Percentiles rank a stretch among this genome's conserved stretches.
These are phyloP conservation scores for Tympanuchus pallidicinctus DNA, from an alignment of 2,113 vertebrate genomes.

Conservation along the genomic window DNA sequence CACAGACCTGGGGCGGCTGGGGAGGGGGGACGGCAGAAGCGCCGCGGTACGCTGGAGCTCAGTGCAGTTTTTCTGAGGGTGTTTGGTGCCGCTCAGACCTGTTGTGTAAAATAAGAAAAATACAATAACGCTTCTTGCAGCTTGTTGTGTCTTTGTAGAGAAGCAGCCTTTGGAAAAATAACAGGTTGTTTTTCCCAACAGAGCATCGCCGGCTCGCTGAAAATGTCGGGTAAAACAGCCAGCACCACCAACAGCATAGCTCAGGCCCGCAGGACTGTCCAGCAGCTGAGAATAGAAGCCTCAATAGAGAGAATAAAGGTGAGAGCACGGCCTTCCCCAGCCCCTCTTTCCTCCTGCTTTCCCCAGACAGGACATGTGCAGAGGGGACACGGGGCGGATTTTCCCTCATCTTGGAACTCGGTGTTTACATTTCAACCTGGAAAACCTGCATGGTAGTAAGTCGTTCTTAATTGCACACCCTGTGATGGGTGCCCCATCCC, in stretches of 20 bases:
- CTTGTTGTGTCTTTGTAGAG: rapidly evolving
- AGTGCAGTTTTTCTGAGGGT: rapidly evolving
- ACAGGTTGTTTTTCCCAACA: neutral
- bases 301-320: slow-evolving; percentile 94
- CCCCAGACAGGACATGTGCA: too few species aligned
- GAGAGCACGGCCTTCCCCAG: neutral
- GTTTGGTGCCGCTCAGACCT: rapidly evolving
- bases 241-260: slow-evolving; percentile 87
- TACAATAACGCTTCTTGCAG: neutral
- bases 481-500: too few species aligned
- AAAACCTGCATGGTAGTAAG: neutral
- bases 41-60: neutral
- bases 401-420: rapidly evolving
- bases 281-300: slow-evolving; percentile 89
- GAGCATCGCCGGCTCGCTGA: slow-evolving; percentile 31
- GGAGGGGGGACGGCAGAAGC: neutral
- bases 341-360: rapidly evolving
- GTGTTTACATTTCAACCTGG: neutral
- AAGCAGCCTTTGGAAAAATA: neutral
- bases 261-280: slow-evolving; percentile 87
- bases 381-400: rapidly evolving
- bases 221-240: slow-evolving; percentile 88
- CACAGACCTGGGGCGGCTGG: neutral
- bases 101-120: neutral
- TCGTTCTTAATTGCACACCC: neutral